Conservation (phyloP, 2,888 invertebrate species). For the Apodemia zela region DNA sequence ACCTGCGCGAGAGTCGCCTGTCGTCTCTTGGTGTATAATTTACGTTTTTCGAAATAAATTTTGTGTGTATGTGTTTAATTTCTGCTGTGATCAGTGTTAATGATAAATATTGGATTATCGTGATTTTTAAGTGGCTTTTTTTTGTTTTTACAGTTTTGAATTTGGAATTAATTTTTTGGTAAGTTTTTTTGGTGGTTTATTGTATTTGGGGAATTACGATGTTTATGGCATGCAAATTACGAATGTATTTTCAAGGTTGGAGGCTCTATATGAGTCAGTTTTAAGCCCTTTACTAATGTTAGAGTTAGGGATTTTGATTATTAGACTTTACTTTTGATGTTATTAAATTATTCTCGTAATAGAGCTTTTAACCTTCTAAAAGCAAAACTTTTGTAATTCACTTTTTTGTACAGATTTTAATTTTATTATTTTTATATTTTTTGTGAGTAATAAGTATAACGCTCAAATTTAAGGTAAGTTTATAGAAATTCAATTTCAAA, state of each 20-base stretch:
- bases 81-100: not conserved
- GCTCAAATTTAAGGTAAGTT: too few species aligned
- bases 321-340: too few species aligned
- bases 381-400: too few species aligned
- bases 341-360: too few species aligned
- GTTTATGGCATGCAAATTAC: not conserved
- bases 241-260: not conserved
- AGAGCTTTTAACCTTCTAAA: too few species aligned
- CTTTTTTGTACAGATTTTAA: too few species aligned
- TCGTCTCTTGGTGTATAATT: conserved; percentile 2
- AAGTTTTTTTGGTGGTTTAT: conserved; percentile 7
- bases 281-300: too few species aligned
- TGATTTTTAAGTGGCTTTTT: conserved; percentile 4
- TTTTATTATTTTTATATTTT: too few species aligned
- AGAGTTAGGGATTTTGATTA: too few species aligned
- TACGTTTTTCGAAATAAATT: conserved; percentile 9
- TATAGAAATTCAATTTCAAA: too few species aligned
- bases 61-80: conserved; percentile 5
- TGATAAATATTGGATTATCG: not conserved
- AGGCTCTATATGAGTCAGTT: too few species aligned
- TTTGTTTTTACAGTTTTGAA: not conserved
- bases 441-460: too few species aligned
- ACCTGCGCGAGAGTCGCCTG: conserved; percentile 5
- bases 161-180: conserved; percentile 11
- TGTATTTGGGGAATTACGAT: not conserved